Conservation (phyloP, 2,113 vertebrate genomes). For the Empidonax alnorum region DNA sequence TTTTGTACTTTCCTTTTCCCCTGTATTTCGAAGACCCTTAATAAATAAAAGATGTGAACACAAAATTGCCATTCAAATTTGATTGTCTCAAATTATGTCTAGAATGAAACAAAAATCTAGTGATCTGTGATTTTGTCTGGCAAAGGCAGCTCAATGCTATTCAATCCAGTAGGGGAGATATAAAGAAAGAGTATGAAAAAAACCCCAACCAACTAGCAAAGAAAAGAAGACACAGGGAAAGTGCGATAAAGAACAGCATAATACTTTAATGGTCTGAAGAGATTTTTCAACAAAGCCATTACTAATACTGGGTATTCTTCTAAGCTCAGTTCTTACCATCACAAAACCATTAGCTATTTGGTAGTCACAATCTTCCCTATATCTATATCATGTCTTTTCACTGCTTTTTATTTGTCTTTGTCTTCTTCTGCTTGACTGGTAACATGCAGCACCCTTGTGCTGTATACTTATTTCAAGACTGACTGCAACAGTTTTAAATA, state of each 20-base stretch:
- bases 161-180: conserved; percentile 61
- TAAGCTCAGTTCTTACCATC: conserved; percentile 27
- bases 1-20: conserved; percentile 42
- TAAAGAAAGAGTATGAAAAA: conserved; percentile 46
- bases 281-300: conserved; percentile 43
- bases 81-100: conserved; percentile 74
- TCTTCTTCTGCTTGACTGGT: conserved; percentile 64
- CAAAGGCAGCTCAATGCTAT: conserved; percentile 62
- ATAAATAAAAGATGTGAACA: conserved; percentile 78
- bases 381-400: conserved; percentile 32
- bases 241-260: conserved; percentile 57
- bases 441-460: conserved; percentile 50
- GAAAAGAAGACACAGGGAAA: conserved; percentile 30
- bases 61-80: conserved; percentile 75
- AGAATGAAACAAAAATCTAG: conserved; percentile 71
- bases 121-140: conserved; percentile 66
- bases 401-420: conserved; percentile 66
- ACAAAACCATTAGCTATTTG: conserved; percentile 28
- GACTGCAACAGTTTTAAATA: conserved; percentile 67
- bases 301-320: conserved; percentile 31
- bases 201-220: not conserved
- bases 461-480: conserved; percentile 60
- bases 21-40: conserved; percentile 62
- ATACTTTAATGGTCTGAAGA: conserved; percentile 57
- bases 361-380: conserved; percentile 29